A percentile compares a stretch with the other conserved stretches of the same genome.
These are phyloP conservation scores for Drosophila ananassae DNA, from an alignment of 1,140 invertebrate species.

Conservation along the genomic window DNA sequence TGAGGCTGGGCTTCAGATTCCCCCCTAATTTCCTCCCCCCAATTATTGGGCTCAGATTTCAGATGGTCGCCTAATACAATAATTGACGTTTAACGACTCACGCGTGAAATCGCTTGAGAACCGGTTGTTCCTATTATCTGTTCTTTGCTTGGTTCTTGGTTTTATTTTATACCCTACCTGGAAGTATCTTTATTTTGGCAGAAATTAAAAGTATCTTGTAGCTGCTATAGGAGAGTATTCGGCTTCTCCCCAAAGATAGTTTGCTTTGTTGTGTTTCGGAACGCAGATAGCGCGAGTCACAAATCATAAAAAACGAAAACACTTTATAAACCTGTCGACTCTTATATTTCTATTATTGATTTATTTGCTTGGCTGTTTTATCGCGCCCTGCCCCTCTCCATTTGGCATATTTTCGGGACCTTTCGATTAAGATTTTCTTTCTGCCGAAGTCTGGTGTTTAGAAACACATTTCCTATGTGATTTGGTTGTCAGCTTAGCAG, in stretches of 20 bases:
- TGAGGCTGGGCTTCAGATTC: background rate
- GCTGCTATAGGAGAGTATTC: no score
- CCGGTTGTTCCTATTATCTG: conserved; percentile 57
- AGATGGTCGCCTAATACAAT: conserved; percentile 53
- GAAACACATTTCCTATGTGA: conserved; percentile 52
- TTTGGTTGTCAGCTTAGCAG: conserved; percentile 55
- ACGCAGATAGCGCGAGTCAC: conserved; percentile 39
- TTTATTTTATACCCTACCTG: background rate
- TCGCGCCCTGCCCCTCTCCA: conserved; percentile 33
- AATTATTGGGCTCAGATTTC: conserved; percentile 14
- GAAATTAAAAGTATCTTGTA: background rate
- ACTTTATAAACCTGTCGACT: conserved; percentile 66
- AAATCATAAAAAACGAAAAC: conserved; percentile 37
- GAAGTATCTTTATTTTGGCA: background rate
- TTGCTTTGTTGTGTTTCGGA: background rate
- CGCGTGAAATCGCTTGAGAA: conserved; percentile 79
- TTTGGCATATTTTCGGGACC: conserved; percentile 25
- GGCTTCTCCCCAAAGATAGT: conserved; percentile 5
- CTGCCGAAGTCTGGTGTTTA: conserved; percentile 31
- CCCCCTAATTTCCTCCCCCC: conserved; percentile 6
- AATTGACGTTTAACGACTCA: conserved; percentile 75
- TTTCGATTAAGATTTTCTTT: conserved; percentile 46
- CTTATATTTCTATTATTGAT: conserved; percentile 77
- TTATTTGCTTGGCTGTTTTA: conserved; percentile 78
- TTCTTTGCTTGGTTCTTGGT: conserved; percentile 7